phyloP scores from a whole-genome alignment of 2,888 invertebrate genomes.

The Oxycera nigricornis region DNA sequence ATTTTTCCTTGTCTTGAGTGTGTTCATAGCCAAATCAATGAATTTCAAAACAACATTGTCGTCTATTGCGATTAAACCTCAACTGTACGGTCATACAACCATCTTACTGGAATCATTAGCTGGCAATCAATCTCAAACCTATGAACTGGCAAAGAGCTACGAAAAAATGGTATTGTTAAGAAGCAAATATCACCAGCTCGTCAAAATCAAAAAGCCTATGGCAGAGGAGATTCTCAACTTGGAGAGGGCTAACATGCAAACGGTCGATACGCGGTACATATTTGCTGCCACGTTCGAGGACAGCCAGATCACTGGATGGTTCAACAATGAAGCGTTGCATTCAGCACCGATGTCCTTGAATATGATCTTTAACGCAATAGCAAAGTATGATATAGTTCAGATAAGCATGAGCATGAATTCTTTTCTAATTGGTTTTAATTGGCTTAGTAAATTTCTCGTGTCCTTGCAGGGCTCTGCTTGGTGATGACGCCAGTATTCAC shows the following conservation, averaged over 20 bases:
- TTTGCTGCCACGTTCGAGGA: constrained; percentile 65
- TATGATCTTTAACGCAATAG: constrained; percentile 67
- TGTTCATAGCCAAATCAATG: constrained; percentile 62
- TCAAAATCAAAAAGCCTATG: not conserved
- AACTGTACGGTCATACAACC: constrained; percentile 60
- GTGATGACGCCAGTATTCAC: constrained; percentile 50
- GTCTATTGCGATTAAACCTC: constrained; percentile 65
- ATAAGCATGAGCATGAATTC: not conserved
- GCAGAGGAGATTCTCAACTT: not conserved
- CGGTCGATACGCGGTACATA: constrained; percentile 64
- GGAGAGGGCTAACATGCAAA: not conserved
- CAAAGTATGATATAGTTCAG: constrained; percentile 49
- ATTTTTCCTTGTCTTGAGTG: constrained; percentile 65
- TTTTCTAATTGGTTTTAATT: not conserved
- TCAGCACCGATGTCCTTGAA: constrained; percentile 69
- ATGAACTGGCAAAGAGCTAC: not conserved
- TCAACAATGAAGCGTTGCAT: constrained; percentile 80
- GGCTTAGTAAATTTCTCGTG: not conserved
- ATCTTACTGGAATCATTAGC: constrained; percentile 53
- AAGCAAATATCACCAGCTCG: not conserved
- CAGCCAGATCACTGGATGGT: constrained; percentile 67
- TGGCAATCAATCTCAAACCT: not conserved
- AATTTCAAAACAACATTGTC: constrained; percentile 59
- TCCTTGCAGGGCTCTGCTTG: not conserved
- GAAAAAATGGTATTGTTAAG: not conserved